Evolutionary conservation across 2,113 vertebrate genomes (phyloP).

Genomic region (Leptodactylus fuscus): DNA sequence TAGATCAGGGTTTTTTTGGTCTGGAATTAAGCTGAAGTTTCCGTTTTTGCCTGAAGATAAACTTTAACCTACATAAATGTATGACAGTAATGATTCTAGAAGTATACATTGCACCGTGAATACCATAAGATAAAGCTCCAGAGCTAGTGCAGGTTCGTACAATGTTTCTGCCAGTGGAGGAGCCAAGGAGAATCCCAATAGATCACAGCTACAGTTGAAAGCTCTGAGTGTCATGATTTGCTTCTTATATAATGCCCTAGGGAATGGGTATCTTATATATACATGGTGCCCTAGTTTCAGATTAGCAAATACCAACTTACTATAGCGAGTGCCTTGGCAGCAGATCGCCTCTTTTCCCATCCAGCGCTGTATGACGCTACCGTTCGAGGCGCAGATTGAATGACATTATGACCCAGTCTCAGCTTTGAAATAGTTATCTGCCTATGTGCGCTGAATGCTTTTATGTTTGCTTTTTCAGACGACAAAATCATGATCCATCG

Average conservation of each 20-base stretch:
- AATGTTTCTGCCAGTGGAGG: not conserved
- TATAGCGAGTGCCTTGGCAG: not conserved
- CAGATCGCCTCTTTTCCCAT: not conserved
- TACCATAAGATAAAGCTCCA: not conserved
- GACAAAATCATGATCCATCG: slow-evolving; percentile 1
- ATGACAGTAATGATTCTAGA: not conserved
- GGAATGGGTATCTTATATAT: not conserved
- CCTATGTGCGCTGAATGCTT: slow-evolving; percentile 8
- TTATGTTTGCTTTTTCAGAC: slow-evolving; percentile 1
- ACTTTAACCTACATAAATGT: not conserved
- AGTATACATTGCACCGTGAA: not conserved
- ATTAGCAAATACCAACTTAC: not conserved
- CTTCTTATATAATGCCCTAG: slow-evolving; percentile 27
- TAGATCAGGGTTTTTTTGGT: too few relatives aligned
- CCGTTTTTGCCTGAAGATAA: not conserved
- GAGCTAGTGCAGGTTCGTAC: not conserved
- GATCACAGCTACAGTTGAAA: not conserved
- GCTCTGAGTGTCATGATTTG: not conserved
- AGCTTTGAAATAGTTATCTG: slow-evolving; percentile 13
- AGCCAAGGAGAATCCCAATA: not conserved
- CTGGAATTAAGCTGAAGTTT: too few relatives aligned
- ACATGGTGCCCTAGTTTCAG: slow-evolving; percentile 6
- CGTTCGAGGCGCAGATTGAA: not conserved
- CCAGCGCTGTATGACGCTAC: slow-evolving; percentile 2
- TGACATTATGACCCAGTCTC: slow-evolving; percentile 27